A percentile compares a stretch with the other conserved stretches of the same genome.
These are phyloP conservation scores for Ceyx cyanopectus DNA, from an alignment of 2,113 vertebrate species.

Conservation along the genomic window DNA sequence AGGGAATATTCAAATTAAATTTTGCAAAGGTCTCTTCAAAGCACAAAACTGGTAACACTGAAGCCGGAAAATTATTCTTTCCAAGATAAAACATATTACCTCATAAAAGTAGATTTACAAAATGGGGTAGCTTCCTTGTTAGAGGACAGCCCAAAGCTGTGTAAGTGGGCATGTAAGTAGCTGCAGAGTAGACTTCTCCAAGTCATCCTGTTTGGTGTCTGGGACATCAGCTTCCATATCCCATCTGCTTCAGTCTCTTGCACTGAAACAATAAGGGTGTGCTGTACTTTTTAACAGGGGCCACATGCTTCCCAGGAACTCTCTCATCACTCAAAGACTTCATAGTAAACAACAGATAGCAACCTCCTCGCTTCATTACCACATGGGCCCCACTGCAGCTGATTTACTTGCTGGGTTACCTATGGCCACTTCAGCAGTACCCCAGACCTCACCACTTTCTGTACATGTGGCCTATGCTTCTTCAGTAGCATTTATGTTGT, in stretches of 20 bases:
- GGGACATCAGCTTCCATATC: not conserved
- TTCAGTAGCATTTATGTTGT: not conserved
- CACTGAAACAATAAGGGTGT: rapidly evolving
- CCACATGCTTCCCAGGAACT: not conserved
- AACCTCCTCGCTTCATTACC: not conserved
- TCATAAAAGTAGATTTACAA: constrained; percentile 53
- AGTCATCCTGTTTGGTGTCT: not conserved
- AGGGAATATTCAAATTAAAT: constrained; percentile 1
- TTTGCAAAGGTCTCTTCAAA: constrained; percentile 20
- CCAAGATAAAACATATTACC: not conserved
- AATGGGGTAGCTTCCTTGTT: constrained; percentile 58
- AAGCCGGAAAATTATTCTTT: constrained; percentile 38
- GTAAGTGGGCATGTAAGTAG: not conserved
- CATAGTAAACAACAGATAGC: not conserved
- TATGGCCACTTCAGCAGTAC: rapidly evolving
- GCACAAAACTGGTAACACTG: not conserved
- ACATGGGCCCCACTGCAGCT: not conserved
- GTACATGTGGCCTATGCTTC: not conserved
- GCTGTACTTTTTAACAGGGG: not conserved
- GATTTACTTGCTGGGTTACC: not conserved
- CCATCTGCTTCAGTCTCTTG: not conserved
- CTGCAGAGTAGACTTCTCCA: not conserved
- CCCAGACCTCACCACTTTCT: not conserved
- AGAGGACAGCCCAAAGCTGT: not conserved
- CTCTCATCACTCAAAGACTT: not conserved